Percentiles rank a stretch among this genome's conserved stretches.
phyloP scores from a whole-genome alignment of 2,113 vertebrate species.

The Esox niger region DNA sequence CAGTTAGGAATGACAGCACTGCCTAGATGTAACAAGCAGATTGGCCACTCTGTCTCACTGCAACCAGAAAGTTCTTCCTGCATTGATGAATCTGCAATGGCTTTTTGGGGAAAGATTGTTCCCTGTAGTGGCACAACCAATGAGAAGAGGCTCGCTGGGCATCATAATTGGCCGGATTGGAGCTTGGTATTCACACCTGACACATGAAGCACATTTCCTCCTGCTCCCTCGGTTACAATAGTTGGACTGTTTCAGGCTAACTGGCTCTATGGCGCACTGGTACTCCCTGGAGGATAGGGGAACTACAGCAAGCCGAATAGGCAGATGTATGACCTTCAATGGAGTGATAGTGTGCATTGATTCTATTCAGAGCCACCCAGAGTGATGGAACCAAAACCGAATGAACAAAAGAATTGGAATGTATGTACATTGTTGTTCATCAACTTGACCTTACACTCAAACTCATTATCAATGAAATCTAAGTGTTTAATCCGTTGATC shows the following conservation, averaged over 20 bases:
- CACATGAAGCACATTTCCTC: background rate
- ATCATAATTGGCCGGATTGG: background rate
- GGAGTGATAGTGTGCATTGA: too few relatives aligned
- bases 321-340: background rate
- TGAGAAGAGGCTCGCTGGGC: background rate
- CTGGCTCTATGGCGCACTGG: background rate
- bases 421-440: too few relatives aligned
- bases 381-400: too few relatives aligned
- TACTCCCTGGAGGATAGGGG: background rate
- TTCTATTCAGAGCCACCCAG: too few relatives aligned
- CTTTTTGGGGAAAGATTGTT: background rate
- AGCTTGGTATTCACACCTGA: background rate
- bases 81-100: background rate
- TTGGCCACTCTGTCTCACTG: background rate
- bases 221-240: background rate
- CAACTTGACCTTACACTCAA: too few relatives aligned
- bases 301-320: background rate
- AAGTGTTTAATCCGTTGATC: too few relatives aligned
- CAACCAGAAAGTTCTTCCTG: background rate
- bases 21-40: constrained; percentile 3
- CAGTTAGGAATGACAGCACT: background rate
- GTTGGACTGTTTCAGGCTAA: background rate
- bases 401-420: too few relatives aligned
- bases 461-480: too few relatives aligned
- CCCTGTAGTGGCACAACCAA: background rate